Evolutionary conservation across 2,888 invertebrate genomes (phyloP).

Genomic region (Patella caerulea): DNA sequence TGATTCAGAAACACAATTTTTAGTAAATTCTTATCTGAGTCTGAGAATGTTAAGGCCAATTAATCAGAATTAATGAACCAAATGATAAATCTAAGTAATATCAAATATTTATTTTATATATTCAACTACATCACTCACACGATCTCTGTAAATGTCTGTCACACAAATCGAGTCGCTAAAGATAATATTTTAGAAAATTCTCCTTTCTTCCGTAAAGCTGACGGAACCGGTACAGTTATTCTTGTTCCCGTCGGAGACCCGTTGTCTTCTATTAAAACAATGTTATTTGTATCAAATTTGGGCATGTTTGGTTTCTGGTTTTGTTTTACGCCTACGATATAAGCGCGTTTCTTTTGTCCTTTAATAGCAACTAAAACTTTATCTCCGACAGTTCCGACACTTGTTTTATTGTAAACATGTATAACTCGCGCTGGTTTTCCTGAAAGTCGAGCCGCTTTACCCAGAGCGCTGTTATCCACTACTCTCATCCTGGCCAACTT

Average conservation of each 20-base stretch:
- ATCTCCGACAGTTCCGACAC: conserved; percentile 81
- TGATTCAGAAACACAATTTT: too few species aligned
- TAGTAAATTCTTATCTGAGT: too few species aligned
- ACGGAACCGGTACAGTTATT: conserved; percentile 95
- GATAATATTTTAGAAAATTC: conserved; percentile 88
- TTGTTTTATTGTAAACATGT: conserved; percentile 78
- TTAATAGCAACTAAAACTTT: conserved; percentile 92
- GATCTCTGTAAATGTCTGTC: conserved; percentile 44
- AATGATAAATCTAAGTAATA: too few species aligned
- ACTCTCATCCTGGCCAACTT: conserved; percentile 84
- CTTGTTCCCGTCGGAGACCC: conserved; percentile 95
- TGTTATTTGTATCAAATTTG: conserved; percentile 94
- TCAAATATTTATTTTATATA: too few species aligned
- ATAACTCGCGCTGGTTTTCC: conserved; percentile 94
- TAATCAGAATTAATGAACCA: too few species aligned
- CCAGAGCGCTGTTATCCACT: conserved; percentile 97
- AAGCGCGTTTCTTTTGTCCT: conserved; percentile 94
- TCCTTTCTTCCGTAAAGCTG: conserved; percentile 85
- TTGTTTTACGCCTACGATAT: conserved; percentile 89
- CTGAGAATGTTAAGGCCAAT: too few species aligned
- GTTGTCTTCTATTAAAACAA: conserved; percentile 94
- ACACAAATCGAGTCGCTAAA: conserved; percentile 90
- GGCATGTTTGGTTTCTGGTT: conserved; percentile 86
- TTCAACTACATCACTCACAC: too few species aligned
- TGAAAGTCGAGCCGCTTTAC: conserved; percentile 93